Conservation (phyloP, 2,113 vertebrate species). For the Hippocampus guttulatus region DNA sequence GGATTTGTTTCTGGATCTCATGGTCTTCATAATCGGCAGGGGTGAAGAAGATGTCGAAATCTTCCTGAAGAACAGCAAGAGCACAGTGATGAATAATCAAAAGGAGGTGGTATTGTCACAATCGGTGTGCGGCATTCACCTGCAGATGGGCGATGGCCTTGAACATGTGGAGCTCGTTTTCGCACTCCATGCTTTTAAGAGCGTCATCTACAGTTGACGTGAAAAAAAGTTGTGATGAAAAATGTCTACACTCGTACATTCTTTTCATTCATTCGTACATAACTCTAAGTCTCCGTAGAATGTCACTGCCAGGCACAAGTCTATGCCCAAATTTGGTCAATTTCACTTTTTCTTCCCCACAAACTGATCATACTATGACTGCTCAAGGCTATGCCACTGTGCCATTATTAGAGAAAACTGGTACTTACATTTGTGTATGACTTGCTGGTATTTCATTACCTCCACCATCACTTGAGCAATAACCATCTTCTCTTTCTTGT, state of each 20-base stretch:
- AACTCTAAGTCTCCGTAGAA: background rate
- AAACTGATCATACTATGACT: too few relatives aligned
- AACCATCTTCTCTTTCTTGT: slow-evolving; percentile 73
- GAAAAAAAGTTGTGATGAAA: background rate
- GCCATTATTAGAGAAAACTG: background rate
- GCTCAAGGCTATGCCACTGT: too few relatives aligned
- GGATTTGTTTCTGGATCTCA: slow-evolving; percentile 71
- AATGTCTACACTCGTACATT: background rate
- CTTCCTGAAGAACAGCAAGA: slow-evolving; percentile 69
- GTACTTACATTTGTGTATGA: slow-evolving; percentile 77
- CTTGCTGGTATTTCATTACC: slow-evolving; percentile 76
- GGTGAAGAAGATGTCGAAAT: slow-evolving; percentile 85
- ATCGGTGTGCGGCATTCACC: slow-evolving; percentile 55
- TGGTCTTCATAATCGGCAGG: slow-evolving; percentile 77
- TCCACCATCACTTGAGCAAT: slow-evolving; percentile 79
- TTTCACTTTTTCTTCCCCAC: too few relatives aligned
- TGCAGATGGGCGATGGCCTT: slow-evolving; percentile 80
- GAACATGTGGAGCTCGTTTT: slow-evolving; percentile 79
- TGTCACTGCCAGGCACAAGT: background rate
- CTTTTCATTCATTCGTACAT: background rate
- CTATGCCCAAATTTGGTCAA: too few relatives aligned
- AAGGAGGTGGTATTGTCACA: background rate
- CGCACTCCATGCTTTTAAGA: slow-evolving; percentile 77
- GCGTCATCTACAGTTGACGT: slow-evolving; percentile 71
- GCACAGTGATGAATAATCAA: background rate